Evolutionary conservation across 2,797 vertebrate species (phyloP).

Genomic region (Nothura maculosa): DNA sequence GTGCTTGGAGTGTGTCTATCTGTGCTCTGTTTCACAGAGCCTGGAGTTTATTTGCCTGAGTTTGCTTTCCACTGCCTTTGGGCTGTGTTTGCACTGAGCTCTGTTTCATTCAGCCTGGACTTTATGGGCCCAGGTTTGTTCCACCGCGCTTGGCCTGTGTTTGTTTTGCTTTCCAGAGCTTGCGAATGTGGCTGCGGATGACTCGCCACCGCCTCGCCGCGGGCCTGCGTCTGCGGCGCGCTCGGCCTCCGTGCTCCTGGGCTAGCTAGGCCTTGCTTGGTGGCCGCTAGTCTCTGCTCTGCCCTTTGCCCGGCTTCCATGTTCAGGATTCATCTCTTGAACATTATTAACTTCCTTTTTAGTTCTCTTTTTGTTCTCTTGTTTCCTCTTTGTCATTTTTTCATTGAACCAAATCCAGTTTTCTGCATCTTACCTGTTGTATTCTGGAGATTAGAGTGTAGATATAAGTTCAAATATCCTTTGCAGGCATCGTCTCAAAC

Average conservation of each 20-base stretch:
- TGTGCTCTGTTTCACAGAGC: slow-evolving; percentile 69
- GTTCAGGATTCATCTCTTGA: background rate
- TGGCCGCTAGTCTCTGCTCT: background rate
- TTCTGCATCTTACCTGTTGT: background rate
- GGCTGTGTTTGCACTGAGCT: slow-evolving; percentile 69
- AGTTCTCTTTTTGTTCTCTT: background rate
- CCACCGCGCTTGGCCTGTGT: slow-evolving; percentile 52
- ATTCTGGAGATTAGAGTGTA: background rate
- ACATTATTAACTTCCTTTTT: background rate
- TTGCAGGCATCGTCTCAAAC: background rate
- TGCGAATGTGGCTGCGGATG: slow-evolving; percentile 18
- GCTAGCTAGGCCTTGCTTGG: background rate
- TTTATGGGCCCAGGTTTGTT: slow-evolving; percentile 53
- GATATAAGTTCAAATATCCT: background rate
- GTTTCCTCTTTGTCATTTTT: background rate
- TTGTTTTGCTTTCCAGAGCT: slow-evolving; percentile 76
- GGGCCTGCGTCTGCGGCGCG: background rate
- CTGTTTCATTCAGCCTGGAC: slow-evolving; percentile 62
- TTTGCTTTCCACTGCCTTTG: slow-evolving; percentile 75
- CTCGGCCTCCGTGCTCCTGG: background rate
- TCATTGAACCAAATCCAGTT: background rate
- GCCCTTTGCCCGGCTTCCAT: background rate
- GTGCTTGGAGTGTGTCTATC: slow-evolving; percentile 77
- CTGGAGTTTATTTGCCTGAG: slow-evolving; percentile 72
- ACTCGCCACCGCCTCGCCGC: background rate